Conservation (phyloP, 2,113 vertebrate genomes). For the Proteles cristata region DNA sequence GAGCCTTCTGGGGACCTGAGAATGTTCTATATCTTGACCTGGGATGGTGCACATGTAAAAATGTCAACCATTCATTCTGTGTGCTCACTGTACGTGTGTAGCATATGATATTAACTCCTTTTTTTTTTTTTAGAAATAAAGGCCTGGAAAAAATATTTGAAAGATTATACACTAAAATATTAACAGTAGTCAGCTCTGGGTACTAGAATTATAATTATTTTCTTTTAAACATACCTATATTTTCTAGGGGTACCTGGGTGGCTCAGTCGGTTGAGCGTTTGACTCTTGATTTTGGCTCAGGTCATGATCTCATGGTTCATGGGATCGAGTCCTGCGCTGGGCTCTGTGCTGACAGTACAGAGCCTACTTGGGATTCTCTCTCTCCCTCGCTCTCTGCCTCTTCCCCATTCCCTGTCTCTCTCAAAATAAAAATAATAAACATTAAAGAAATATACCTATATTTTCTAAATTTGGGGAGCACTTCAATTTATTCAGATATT, state of each 20-base stretch:
- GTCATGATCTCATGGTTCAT: no score
- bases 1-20: background rate
- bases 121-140: background rate
- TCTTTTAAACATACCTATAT: background rate
- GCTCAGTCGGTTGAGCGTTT: no score
- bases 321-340: no score
- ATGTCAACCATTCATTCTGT: background rate
- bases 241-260: background rate
- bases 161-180: background rate
- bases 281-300: no score
- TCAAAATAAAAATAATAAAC: no score
- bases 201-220: background rate
- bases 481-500: background rate
- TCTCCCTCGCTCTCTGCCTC: no score
- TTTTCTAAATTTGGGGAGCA: background rate
- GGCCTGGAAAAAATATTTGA: background rate
- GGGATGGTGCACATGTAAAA: background rate
- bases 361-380: no score
- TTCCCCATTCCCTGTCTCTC: no score
- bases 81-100: background rate
- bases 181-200: background rate
- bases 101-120: background rate
- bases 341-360: no score
- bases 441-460: background rate
- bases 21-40: background rate